phyloP scores from a whole-genome alignment of 1,140 invertebrate species.

The Ips nitidus region DNA sequence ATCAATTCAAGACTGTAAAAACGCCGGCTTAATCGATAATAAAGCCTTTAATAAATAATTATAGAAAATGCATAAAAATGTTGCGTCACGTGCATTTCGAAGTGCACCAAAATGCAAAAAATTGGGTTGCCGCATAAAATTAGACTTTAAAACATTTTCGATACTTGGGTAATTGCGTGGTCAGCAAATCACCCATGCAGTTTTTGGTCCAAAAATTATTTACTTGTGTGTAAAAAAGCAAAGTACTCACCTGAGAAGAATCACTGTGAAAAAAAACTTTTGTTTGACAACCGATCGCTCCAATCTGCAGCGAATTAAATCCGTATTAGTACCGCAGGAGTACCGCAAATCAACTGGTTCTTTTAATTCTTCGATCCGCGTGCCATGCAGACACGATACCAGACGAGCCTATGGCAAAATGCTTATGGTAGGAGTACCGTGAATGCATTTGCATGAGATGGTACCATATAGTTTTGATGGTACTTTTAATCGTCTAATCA shows the following conservation, averaged over 20 bases:
- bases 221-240: neutral
- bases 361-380: neutral
- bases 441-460: neutral
- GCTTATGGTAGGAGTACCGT: neutral
- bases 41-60: neutral
- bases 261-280: neutral
- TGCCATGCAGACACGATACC: neutral
- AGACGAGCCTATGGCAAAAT: neutral
- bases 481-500: too few relatives aligned
- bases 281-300: neutral
- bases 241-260: neutral
- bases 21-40: neutral
- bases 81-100: conserved; percentile 4
- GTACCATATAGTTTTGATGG: too few relatives aligned
- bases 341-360: neutral
- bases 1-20: neutral
- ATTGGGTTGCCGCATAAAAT: neutral
- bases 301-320: neutral
- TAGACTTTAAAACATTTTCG: neutral
- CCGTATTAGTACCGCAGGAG: neutral
- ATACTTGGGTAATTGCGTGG: neutral
- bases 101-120: neutral
- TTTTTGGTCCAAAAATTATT: neutral
- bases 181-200: neutral
- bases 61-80: neutral